Conservation (phyloP, 1,140 invertebrate species). For the Battus philenor region DNA sequence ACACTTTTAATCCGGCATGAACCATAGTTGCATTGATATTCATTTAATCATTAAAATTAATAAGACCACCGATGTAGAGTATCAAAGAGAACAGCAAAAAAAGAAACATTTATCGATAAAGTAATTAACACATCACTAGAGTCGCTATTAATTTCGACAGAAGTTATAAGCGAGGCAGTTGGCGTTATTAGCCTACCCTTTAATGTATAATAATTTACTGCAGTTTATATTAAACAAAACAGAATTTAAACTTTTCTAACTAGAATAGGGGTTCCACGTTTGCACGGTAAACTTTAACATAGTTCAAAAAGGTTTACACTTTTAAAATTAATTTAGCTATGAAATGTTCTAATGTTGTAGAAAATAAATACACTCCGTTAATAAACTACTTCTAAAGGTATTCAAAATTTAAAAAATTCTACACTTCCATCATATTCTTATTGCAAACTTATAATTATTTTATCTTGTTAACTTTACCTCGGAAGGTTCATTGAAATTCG, state of each 20-base stretch:
- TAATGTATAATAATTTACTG: constrained; percentile 71
- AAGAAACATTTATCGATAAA: constrained; percentile 21
- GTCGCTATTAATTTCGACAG: constrained; percentile 64
- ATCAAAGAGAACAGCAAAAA: too few species aligned
- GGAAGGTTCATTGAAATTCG: too few species aligned
- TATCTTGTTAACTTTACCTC: too few species aligned
- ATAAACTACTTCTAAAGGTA: too few species aligned
- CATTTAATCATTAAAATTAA: too few species aligned
- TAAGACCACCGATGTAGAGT: too few species aligned
- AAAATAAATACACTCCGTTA: too few species aligned
- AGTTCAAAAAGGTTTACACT: constrained; percentile 2
- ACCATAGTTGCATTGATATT: too few species aligned
- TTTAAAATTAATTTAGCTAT: constrained; percentile 9
- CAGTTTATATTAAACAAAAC: constrained; percentile 70
- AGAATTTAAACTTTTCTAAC: constrained; percentile 64
- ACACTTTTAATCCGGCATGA: too few species aligned
- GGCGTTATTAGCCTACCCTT: constrained; percentile 69
- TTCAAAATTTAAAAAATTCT: too few species aligned
- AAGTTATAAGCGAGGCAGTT: constrained; percentile 62
- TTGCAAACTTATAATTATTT: too few species aligned
- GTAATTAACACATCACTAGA: constrained; percentile 31
- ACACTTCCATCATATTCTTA: too few species aligned
- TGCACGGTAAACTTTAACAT: constrained; percentile 4
- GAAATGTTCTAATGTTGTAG: neutral
- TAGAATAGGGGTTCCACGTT: constrained; percentile 18